phyloP scores from a whole-genome alignment of 2,797 vertebrate species.

The Mus minutoides region DNA sequence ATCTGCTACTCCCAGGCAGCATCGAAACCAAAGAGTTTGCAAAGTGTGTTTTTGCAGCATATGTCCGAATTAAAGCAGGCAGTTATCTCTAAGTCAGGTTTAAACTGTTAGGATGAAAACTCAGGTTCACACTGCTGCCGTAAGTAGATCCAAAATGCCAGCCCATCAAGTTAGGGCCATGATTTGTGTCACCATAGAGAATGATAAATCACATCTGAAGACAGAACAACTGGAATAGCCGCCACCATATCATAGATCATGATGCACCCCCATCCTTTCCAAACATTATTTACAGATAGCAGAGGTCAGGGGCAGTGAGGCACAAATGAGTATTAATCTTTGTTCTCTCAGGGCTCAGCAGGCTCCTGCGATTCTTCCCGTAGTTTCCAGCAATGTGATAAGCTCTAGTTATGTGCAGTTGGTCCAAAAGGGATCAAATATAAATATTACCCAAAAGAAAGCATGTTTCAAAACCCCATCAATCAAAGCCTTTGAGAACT shows the following conservation, averaged over 20 bases:
- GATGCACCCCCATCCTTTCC: conserved; percentile 86
- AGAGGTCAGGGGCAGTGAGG: conserved; percentile 82
- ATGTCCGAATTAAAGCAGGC: conserved; percentile 81
- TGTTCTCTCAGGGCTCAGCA: conserved; percentile 69
- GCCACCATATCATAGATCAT: conserved; percentile 86
- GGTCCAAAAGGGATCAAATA: conserved; percentile 79
- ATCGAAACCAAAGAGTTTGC: not conserved
- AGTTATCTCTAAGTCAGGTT: conserved; percentile 82
- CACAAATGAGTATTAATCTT: conserved; percentile 86
- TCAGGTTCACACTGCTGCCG: conserved; percentile 83
- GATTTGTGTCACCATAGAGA: conserved; percentile 87
- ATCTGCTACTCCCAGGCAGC: not conserved
- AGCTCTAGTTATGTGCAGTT: conserved; percentile 74
- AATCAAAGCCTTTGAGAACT: conserved; percentile 75
- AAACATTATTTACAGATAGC: conserved; percentile 87
- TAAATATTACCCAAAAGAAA: conserved; percentile 77
- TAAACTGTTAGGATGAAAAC: conserved; percentile 84
- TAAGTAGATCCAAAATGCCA: conserved; percentile 84
- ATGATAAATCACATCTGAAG: conserved; percentile 88
- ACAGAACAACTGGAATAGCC: conserved; percentile 85
- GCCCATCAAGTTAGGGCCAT: conserved; percentile 83
- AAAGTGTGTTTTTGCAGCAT: not conserved
- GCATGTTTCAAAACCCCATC: conserved; percentile 73
- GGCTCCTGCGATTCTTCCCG: conserved; percentile 56
- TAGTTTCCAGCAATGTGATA: conserved; percentile 80